These are phyloP conservation scores for Rhyacophila evoluta DNA, from an alignment of 2,888 invertebrate species.

Conservation along the genomic window DNA sequence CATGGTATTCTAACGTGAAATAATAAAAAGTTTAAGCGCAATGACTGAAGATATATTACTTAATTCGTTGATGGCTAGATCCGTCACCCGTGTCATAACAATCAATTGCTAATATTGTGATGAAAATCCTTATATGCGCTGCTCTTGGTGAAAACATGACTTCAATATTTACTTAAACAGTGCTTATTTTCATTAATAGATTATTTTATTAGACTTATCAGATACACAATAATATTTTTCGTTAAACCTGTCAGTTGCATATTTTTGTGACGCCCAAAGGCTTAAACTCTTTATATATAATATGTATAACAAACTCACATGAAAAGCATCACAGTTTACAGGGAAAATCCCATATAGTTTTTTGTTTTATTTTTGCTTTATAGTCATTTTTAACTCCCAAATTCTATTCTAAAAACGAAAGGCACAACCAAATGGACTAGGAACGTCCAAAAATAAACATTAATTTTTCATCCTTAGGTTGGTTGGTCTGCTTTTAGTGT, in stretches of 20 bases:
- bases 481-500: neutral
- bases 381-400: conserved; percentile 32
- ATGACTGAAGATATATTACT: neutral
- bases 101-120: neutral
- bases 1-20: too few species aligned
- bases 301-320: conserved; percentile 29
- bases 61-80: neutral
- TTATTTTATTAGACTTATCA: too few species aligned
- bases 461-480: conserved; percentile 18
- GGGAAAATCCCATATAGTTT: conserved; percentile 2
- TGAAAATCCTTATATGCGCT: too few species aligned
- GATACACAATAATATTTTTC: neutral
- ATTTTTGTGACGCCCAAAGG: neutral
- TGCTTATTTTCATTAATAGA: too few species aligned
- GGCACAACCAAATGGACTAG: conserved; percentile 35
- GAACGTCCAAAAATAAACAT: conserved; percentile 50
- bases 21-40: neutral
- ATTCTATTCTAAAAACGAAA: conserved; percentile 35
- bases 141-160: too few species aligned
- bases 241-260: conserved; percentile 1
- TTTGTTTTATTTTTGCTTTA: conserved; percentile 33
- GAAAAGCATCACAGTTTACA: conserved; percentile 31
- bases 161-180: too few species aligned
- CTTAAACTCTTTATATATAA: neutral
- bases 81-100: neutral